Evolutionary conservation across 1,140 invertebrate genomes (phyloP).

Genomic region (Bombyx mori): ASM3026992v2 NC_085107.1:6064501-6065000

Average conservation of each 20-base stretch:
- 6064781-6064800: too few relatives aligned
- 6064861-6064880: too few relatives aligned
- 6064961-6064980: too few relatives aligned
- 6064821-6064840: too few relatives aligned
- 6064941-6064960: too few relatives aligned
- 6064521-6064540: slow-evolving; percentile 6
- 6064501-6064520: neutral
- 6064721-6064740: slow-evolving; percentile 1
- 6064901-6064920: too few relatives aligned
- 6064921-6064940: too few relatives aligned
- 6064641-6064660: slow-evolving; percentile 9
- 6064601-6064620: slow-evolving; percentile 43
- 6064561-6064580: slow-evolving; percentile 45
- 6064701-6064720: slow-evolving; percentile 10
- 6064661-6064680: slow-evolving; percentile 35
- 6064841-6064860: too few relatives aligned
- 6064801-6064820: too few relatives aligned
- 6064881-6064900: too few relatives aligned
- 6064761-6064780: too few relatives aligned
- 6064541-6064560: slow-evolving; percentile 20
- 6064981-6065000: too few relatives aligned
- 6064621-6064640: slow-evolving; percentile 29
- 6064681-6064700: slow-evolving; percentile 29
- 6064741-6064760: slow-evolving; percentile 22
- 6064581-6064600: slow-evolving; percentile 44